Conservation (phyloP, 2,888 invertebrate species). For the Chalcis sispes region DNA sequence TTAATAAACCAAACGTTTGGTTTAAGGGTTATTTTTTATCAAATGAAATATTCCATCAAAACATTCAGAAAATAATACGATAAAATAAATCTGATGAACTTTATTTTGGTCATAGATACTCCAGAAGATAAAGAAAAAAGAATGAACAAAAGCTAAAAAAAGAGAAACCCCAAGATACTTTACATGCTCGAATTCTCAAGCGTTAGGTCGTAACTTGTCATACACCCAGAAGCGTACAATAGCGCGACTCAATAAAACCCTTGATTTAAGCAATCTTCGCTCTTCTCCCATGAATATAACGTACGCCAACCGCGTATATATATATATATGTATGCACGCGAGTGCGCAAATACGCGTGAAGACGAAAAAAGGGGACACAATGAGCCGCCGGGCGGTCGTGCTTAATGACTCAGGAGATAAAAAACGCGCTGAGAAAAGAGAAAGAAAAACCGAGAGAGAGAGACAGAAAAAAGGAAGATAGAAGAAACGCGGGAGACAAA, state of each 20-base stretch:
- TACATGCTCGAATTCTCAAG: too few species aligned
- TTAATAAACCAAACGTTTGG: too few species aligned
- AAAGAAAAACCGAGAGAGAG: neutral
- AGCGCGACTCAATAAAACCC: slow-evolving; percentile 37
- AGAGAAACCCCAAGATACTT: too few species aligned
- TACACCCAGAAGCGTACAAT: neutral
- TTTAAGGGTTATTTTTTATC: too few species aligned
- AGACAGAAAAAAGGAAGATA: neutral
- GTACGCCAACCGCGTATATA: neutral
- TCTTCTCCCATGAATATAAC: slow-evolving; percentile 6
- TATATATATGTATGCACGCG: too few species aligned
- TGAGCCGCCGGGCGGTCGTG: slow-evolving; percentile 41
- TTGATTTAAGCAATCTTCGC: slow-evolving; percentile 46
- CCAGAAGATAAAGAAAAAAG: too few species aligned
- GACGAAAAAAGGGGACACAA: slow-evolving; percentile 22
- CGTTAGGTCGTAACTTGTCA: slow-evolving; percentile 17
- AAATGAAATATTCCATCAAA: too few species aligned
- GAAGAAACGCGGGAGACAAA: slow-evolving; percentile 13
- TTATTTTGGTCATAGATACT: too few species aligned
- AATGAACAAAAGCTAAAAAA: too few species aligned
- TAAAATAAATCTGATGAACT: too few species aligned
- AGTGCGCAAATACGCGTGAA: neutral
- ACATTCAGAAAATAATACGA: too few species aligned
- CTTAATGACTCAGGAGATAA: slow-evolving; percentile 53
- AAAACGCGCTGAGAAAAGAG: slow-evolving; percentile 20